These are phyloP conservation scores for Phenganax stokvisi DNA, from an alignment of 92 coral and sea anemone species.

Conservation along the genomic window DNA sequence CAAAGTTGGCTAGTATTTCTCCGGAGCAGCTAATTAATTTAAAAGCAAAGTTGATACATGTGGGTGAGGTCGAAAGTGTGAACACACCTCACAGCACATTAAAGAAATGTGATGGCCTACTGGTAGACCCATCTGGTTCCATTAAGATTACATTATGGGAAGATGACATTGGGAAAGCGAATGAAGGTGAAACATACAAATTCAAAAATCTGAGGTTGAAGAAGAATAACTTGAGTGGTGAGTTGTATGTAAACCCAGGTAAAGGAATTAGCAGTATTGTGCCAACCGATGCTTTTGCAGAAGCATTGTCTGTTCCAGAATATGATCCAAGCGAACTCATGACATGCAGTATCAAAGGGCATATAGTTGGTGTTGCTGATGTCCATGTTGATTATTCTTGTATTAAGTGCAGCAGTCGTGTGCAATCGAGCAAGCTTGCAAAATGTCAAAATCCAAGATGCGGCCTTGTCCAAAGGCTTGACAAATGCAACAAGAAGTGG, in stretches of 20 bases:
- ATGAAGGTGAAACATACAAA: slow-evolving; percentile 11
- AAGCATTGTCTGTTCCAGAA: neutral
- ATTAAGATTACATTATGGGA: slow-evolving; percentile 24
- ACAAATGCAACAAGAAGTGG: slow-evolving; percentile 26
- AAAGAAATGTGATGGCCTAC: neutral
- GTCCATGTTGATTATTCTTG: slow-evolving; percentile 15
- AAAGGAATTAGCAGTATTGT: neutral
- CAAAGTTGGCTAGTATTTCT: slow-evolving; percentile 3
- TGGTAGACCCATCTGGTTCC: slow-evolving; percentile 25
- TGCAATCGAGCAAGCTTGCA: neutral
- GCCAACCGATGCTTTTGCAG: neutral
- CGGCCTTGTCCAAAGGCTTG: slow-evolving; percentile 24
- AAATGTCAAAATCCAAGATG: slow-evolving; percentile 16
- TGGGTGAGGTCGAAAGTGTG: neutral
- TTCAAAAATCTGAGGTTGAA: slow-evolving; percentile 20
- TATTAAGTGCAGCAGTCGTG: slow-evolving; percentile 22
- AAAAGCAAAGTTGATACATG: slow-evolving; percentile 5
- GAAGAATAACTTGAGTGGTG: neutral
- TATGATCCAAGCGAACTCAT: slow-evolving; percentile 26
- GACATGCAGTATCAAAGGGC: slow-evolving; percentile 1
- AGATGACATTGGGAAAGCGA: slow-evolving; percentile 16
- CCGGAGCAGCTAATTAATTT: slow-evolving; percentile 3
- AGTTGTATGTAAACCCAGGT: slow-evolving; percentile 24
- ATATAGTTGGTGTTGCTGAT: slow-evolving; percentile 19
- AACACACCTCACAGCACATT: neutral